phyloP scores from a whole-genome alignment of 2,888 invertebrate genomes.

The Helicoverpa assulta region DNA sequence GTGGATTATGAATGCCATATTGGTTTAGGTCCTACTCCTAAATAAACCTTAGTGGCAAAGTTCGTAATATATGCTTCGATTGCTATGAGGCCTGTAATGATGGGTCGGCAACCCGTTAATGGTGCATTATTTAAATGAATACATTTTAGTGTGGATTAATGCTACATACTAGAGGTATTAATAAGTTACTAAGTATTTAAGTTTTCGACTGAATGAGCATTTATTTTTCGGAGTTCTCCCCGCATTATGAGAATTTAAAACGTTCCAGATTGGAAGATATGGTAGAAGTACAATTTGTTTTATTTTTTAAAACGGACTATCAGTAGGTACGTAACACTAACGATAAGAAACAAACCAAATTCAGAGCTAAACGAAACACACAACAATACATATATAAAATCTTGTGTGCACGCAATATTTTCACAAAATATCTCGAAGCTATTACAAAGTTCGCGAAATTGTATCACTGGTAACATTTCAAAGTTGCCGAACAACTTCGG shows the following conservation, averaged over 20 bases:
- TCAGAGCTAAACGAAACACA: conserved; percentile 21
- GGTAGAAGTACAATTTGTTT: too few relatives aligned
- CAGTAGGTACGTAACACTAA: too few relatives aligned
- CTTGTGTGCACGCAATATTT: conserved; percentile 46
- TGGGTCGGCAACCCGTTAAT: conserved; percentile 25
- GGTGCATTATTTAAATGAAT: conserved; percentile 10
- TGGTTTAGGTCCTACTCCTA: conserved; percentile 38
- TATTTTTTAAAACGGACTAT: neutral
- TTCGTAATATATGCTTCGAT: conserved; percentile 29
- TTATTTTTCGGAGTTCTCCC: too few relatives aligned
- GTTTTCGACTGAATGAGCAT: neutral
- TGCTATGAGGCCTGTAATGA: conserved; percentile 20
- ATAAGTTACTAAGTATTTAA: neutral
- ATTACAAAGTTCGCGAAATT: conserved; percentile 71
- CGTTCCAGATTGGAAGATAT: too few relatives aligned
- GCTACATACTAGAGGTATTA: neutral
- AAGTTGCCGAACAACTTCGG: conserved; percentile 69
- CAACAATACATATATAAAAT: conserved; percentile 34
- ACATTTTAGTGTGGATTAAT: conserved; percentile 1
- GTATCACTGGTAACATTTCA: conserved; percentile 72
- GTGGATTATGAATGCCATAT: conserved; percentile 38
- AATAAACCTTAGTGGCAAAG: conserved; percentile 35
- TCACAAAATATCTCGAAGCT: conserved; percentile 54
- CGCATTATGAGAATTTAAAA: too few relatives aligned
- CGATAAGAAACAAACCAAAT: neutral